Base-by-base conservation (phyloP, 2,113 vertebrate species). In the Laticauda colubrina region DNA sequence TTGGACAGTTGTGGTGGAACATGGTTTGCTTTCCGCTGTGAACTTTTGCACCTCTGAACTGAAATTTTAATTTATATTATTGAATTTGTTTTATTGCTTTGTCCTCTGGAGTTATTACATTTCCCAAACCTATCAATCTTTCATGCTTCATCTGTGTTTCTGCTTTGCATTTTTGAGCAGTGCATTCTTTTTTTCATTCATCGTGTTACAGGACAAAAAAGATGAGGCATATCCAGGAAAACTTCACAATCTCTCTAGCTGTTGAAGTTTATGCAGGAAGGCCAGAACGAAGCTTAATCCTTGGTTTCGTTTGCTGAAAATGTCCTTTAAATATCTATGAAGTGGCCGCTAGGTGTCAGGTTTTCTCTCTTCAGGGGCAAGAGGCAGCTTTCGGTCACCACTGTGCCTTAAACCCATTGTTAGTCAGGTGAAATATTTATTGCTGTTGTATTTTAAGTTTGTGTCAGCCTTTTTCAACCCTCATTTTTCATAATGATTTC, bases 301-400 rank as follows among this genome's bases (percentile, higher is more conserved):
- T 0, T 0, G 23, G 75, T n/a, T 89, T 2, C 14, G 39, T 85
- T 87, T 93, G 81, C 2, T 53, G 29, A 85, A 57, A 34, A 9
- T 86, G 56, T 3, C 21, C 7, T 90, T 81, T 88, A 64, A 51
- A 54, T 48, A 21, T 34, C n/a, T 96, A 51, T 85, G 94, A 92
- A 90, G 15, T 92, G 94, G 94, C 95, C 97, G 86, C 97, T 98
- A 98, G 97, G 94, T 97, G 98, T 97, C 97, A 97, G 96, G 95
- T 93, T 94, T 94, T 94, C 95, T 93, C 96, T 11, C 0, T 91
- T 91, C 96, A 92, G 45, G 89, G 93, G 94, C 91, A 95, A 94
- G 96, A 96, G 95, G 95, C 94, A 96, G 94, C 94, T 96, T 95
- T 97, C 95, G 96, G 94, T 96, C 94, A 96, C 88, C 96, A 91